These are phyloP conservation scores for Diplodus sargus DNA, from an alignment of 2,797 vertebrate species.

Conservation along the genomic window DNA sequence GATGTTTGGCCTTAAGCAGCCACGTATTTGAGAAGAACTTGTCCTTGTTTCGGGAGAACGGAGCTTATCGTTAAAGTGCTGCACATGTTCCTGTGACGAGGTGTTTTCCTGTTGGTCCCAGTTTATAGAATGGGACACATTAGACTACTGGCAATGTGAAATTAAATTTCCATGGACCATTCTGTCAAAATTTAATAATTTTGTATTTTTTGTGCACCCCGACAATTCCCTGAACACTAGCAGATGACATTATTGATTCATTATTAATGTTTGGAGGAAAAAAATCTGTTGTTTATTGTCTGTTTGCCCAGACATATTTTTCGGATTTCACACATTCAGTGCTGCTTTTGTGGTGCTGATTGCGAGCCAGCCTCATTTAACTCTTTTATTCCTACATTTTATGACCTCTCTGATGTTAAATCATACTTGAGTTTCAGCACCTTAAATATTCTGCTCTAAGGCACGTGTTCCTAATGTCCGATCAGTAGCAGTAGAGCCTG, in stretches of 20 bases:
- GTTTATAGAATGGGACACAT: constrained; percentile 31
- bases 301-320: neutral
- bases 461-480: neutral
- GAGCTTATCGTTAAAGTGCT: constrained; percentile 51
- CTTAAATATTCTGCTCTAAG: neutral
- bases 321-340: constrained; percentile 4
- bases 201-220: neutral
- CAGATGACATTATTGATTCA: constrained; percentile 8
- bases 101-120: constrained; percentile 55
- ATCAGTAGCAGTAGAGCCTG: neutral
- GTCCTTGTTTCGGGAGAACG: constrained; percentile 56
- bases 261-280: constrained; percentile 26
- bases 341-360: neutral
- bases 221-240: neutral
- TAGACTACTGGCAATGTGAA: constrained; percentile 43
- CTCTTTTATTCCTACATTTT: neutral
- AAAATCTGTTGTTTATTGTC: constrained; percentile 9
- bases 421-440: neutral
- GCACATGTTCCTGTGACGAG: constrained; percentile 59
- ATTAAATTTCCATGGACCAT: constrained; percentile 32
- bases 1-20: constrained; percentile 80
- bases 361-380: no score
- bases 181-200: constrained; percentile 26
- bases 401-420: neutral
- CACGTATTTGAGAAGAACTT: constrained; percentile 62